Conservation (phyloP, 2,888 invertebrate species). For the Stegophylla sp. region DNA sequence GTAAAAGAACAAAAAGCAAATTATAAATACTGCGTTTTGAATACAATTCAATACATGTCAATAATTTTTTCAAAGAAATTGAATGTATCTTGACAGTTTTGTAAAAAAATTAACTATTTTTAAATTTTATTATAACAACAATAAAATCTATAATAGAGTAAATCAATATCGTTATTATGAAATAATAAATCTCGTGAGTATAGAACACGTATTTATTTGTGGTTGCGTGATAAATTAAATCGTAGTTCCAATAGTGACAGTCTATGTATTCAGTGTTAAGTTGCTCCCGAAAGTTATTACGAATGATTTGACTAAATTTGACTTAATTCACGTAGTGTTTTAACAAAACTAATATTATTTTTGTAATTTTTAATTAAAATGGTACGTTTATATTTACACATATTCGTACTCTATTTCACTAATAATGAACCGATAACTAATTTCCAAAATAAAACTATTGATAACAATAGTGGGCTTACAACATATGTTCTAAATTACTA, state of each 20-base stretch:
- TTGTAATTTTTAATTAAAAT: constrained; percentile 22
- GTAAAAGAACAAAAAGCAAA: too few relatives aligned
- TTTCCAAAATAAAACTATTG: constrained; percentile 11
- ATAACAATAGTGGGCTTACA: constrained; percentile 5
- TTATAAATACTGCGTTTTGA: too few relatives aligned
- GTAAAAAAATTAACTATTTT: background rate
- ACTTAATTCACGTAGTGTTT: background rate
- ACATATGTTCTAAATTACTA: constrained; percentile 21
- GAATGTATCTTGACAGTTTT: too few relatives aligned
- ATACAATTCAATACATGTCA: too few relatives aligned
- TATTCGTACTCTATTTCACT: background rate
- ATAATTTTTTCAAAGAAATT: too few relatives aligned
- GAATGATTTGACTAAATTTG: too few relatives aligned
- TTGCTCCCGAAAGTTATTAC: constrained; percentile 32
- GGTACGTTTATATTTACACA: background rate
- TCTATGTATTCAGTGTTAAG: constrained; percentile 12
- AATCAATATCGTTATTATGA: background rate
- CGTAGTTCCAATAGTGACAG: constrained; percentile 42
- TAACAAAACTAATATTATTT: background rate
- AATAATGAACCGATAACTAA: background rate
- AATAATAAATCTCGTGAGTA: background rate
- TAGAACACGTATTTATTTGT: background rate
- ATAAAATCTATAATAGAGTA: background rate
- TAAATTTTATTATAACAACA: background rate
- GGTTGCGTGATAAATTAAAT: constrained; percentile 12